A percentile compares a stretch with the other conserved stretches of the same genome.
These are phyloP conservation scores for Gambusia yucatana DNA, from an alignment of 2,797 vertebrate species.

Conservation along the genomic window DNA sequence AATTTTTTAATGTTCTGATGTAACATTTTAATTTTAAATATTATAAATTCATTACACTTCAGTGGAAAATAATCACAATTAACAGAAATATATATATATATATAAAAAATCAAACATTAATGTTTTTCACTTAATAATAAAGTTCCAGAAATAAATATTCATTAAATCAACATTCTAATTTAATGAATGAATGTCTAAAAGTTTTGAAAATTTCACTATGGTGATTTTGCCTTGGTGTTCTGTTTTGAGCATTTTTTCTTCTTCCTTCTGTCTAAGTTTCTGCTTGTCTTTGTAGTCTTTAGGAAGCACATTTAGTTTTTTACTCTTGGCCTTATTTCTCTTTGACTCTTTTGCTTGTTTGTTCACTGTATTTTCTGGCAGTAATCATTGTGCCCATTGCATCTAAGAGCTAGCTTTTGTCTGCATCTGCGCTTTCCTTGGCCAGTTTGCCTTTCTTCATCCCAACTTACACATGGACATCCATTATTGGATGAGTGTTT, in stretches of 20 bases:
- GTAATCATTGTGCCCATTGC: not conserved
- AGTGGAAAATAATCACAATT: too few relatives aligned
- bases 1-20: too few relatives aligned
- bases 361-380: not conserved
- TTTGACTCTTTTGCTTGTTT: not conserved
- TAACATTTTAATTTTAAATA: too few relatives aligned
- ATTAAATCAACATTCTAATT: too few relatives aligned
- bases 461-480: not conserved
- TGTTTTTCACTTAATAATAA: too few relatives aligned
- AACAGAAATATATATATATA: too few relatives aligned
- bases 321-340: not conserved
- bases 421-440: not conserved
- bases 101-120: too few relatives aligned
- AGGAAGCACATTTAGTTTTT: not conserved
- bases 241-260: not conserved
- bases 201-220: not conserved
- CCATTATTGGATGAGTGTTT: not conserved
- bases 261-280: not conserved
- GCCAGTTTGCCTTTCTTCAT: not conserved
- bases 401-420: not conserved
- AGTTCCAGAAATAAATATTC: too few relatives aligned
- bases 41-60: too few relatives aligned
- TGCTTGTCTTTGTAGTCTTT: not conserved
- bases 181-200: not conserved
- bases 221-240: not conserved